Evolutionary conservation across 2,888 invertebrate genomes (phyloP).

Genomic region (Cephus pygmeus): DNA sequence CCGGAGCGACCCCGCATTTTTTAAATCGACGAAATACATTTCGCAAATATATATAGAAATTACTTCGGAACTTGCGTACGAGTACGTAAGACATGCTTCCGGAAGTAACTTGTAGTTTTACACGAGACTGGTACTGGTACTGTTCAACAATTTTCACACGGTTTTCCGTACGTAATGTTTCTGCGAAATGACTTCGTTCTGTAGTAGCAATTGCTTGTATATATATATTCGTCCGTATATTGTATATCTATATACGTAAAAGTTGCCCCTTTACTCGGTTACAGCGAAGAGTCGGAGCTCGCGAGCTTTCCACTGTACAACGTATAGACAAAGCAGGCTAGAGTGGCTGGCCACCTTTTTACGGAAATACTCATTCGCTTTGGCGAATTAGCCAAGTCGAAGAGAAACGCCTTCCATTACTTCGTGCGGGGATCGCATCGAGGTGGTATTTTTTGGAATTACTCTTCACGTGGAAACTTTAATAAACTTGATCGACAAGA

Average conservation of each 20-base stretch:
- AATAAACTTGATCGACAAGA: not conserved
- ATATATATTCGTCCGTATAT: too few relatives aligned
- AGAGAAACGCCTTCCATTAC: not conserved
- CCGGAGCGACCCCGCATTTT: not conserved
- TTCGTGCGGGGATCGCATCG: not conserved
- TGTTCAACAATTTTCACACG: not conserved
- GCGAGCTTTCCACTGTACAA: not conserved
- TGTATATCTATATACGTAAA: not conserved
- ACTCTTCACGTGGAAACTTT: not conserved
- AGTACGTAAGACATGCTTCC: not conserved
- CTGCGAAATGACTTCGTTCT: not conserved
- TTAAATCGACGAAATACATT: not conserved
- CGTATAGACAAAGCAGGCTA: not conserved
- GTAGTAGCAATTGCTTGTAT: not conserved
- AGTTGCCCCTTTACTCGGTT: not conserved
- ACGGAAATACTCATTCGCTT: not conserved
- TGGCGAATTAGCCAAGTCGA: not conserved
- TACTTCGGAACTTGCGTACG: not conserved
- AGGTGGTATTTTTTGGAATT: not conserved
- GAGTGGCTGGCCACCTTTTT: not conserved
- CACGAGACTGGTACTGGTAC: not conserved
- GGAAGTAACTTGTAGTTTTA: not conserved
- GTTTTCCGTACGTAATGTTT: not conserved
- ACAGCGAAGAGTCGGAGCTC: not conserved
- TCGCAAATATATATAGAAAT: not conserved